Conservation (phyloP, 2,888 invertebrate species). For the Caradrina clavipalpis region DNA sequence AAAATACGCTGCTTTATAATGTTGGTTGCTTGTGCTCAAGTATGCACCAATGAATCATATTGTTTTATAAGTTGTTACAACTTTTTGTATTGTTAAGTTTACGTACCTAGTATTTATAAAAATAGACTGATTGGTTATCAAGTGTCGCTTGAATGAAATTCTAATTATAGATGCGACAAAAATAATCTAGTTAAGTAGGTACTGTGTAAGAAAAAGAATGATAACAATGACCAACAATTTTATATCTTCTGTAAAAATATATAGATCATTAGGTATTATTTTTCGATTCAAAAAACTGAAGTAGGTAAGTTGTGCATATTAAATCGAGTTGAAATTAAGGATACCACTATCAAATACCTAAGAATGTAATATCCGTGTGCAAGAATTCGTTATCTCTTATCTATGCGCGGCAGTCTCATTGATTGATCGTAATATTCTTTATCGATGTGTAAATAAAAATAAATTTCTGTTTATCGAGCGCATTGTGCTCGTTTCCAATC, state of each 20-base stretch:
- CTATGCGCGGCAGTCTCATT: slow-evolving; percentile 50
- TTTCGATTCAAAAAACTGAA: slow-evolving; percentile 5
- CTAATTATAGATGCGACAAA: slow-evolving; percentile 25
- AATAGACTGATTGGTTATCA: slow-evolving; percentile 27
- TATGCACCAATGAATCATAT: slow-evolving; percentile 37
- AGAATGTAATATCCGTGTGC: slow-evolving; percentile 20
- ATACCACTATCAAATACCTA: slow-evolving; percentile 16
- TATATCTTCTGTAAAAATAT: slow-evolving; percentile 19
- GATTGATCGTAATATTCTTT: slow-evolving; percentile 66
- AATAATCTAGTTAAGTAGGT: not conserved
- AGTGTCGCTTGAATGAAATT: slow-evolving; percentile 14
- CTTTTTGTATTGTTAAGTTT: slow-evolving; percentile 11
- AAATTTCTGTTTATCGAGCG: slow-evolving; percentile 80
- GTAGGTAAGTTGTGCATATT: not conserved
- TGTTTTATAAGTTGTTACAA: slow-evolving; percentile 22
- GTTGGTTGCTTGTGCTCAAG: slow-evolving; percentile 23
- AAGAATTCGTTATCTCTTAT: slow-evolving; percentile 45
- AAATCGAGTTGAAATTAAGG: slow-evolving; percentile 8
- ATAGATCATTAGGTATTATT: slow-evolving; percentile 21
- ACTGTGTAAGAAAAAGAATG: slow-evolving; percentile 1
- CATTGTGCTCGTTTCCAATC: slow-evolving; percentile 84
- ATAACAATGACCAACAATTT: slow-evolving; percentile 21
- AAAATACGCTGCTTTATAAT: slow-evolving; percentile 69
- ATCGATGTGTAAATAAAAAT: slow-evolving; percentile 75
- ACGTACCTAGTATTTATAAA: slow-evolving; percentile 6